These are phyloP conservation scores for Hipparchia sbordonii DNA, from an alignment of 2,888 invertebrate species.

Conservation along the genomic window DNA sequence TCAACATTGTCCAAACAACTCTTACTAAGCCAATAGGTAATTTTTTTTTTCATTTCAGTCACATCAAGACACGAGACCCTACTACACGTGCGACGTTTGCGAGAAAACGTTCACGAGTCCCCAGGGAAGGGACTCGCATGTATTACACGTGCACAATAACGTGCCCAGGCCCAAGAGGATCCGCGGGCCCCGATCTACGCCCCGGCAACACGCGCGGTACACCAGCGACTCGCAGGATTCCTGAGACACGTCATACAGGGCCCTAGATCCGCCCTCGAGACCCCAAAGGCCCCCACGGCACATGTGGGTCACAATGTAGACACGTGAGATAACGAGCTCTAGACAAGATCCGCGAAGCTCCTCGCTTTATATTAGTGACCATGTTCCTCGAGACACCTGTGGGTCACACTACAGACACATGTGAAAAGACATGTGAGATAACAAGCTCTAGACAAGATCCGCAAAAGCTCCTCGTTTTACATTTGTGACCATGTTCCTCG, in stretches of 20 bases:
- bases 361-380: too few species aligned
- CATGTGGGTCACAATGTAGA: neutral
- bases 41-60: neutral
- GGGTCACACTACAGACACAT: too few species aligned
- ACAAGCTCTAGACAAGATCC: too few species aligned
- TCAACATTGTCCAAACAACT: neutral
- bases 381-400: too few species aligned
- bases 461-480: too few species aligned
- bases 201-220: neutral
- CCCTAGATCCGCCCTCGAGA: neutral
- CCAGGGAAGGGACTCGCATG: neutral
- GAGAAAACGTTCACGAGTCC: constrained; percentile 3
- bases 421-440: too few species aligned
- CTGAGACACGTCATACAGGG: constrained; percentile 5
- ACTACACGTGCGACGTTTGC: neutral
- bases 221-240: constrained; percentile 12
- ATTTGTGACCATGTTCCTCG: too few species aligned
- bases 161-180: constrained; percentile 8
- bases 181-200: neutral
- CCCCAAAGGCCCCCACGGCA: neutral
- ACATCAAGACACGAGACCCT: neutral
- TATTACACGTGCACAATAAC: neutral
- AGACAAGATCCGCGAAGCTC: too few species aligned
- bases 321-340: neutral
- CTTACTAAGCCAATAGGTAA: neutral